Conservation (phyloP, 2,888 invertebrate species). For the Orgyia antiqua region DNA sequence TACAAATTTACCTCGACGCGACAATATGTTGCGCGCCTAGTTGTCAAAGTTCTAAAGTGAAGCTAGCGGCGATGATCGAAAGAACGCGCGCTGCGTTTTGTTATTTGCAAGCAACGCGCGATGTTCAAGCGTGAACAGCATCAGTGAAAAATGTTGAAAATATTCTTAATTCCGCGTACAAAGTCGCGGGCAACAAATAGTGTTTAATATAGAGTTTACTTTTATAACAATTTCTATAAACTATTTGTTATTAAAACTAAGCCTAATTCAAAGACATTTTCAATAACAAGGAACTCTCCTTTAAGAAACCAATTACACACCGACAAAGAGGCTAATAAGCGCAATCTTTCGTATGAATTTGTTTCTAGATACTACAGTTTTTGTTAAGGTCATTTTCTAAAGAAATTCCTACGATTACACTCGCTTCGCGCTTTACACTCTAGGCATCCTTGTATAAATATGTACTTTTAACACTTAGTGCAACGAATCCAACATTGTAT, state of each 20-base stretch:
- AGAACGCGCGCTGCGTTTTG: too few species aligned
- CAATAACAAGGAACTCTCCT: constrained; percentile 7
- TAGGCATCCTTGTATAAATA: constrained; percentile 17
- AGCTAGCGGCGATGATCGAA: too few species aligned
- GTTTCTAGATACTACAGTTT: constrained; percentile 11
- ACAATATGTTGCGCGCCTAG: too few species aligned
- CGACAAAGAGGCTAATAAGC: constrained; percentile 21
- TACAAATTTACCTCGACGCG: too few species aligned
- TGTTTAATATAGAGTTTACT: constrained; percentile 5
- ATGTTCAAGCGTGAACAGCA: too few species aligned
- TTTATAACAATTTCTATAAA: constrained; percentile 2
- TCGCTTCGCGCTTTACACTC: constrained; percentile 23
- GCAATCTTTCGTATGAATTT: constrained; percentile 11
- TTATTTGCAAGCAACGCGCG: too few species aligned
- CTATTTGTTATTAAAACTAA: background rate
- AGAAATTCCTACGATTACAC: constrained; percentile 7
- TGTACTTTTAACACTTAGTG: constrained; percentile 28
- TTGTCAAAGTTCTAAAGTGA: too few species aligned
- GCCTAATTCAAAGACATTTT: constrained; percentile 6
- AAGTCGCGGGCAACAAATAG: too few species aligned
- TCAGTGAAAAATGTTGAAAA: too few species aligned
- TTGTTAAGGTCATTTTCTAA: constrained; percentile 19
- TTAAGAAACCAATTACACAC: constrained; percentile 25
- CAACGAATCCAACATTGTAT: constrained; percentile 12
- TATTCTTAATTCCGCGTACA: too few species aligned